Evolutionary conservation across 2,113 vertebrate species (phyloP), one percentile per base, ranked within the genome.

Genomic region (Aphyosemion australe): DNA sequence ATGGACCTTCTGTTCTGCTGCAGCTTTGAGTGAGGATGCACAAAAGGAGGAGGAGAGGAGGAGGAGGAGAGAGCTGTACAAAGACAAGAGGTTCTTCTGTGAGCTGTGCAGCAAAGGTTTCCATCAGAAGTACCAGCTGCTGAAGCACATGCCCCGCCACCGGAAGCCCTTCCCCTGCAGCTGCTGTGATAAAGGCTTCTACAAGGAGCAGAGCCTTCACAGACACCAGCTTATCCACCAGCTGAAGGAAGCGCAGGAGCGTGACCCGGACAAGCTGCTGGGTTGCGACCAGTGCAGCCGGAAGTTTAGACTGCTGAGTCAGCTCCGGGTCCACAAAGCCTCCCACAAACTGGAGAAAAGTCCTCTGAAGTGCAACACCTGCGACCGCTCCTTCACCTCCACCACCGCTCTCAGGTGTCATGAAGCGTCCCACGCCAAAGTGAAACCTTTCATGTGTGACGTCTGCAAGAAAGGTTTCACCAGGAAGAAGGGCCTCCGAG

Each of bases 51-150:
- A 39, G 62, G 84, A 84, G 72, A 61, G 82, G 41, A 64, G 46
- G 62, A 49, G 80, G 48, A 59, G 87, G 41, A 52, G 88, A 46
- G 85, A 88, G 58, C 75, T 74, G n/a, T 90, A 88, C 68, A 88
- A 86, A 26, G 65, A 87, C 14, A 88, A 90, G 64, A 53, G 88
- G 1, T 88, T 88, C 50, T 90, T 90, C 80, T 90, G 88, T 1
- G 76, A 87, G 42, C 76, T 84, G 1, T 90, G 88, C 43, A 53
- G 69, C 57, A 86, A 86, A 64, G 88, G 88, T 3, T 90, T 87
- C 76, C 88, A 90, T 6, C 88, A 90, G 82, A 53, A 65, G 0
- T 84, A 90, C 76, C 88, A 90, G 82, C 82, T 90, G 41, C 65
- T 45, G 60, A 90, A 88, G 26, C 88, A 90, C n/a, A 53, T 52